Percentiles rank a stretch among this genome's conserved stretches.
These are phyloP conservation scores for Antheraea yamamai DNA, from an alignment of 2,888 invertebrate genomes.

Conservation along the genomic window DNA sequence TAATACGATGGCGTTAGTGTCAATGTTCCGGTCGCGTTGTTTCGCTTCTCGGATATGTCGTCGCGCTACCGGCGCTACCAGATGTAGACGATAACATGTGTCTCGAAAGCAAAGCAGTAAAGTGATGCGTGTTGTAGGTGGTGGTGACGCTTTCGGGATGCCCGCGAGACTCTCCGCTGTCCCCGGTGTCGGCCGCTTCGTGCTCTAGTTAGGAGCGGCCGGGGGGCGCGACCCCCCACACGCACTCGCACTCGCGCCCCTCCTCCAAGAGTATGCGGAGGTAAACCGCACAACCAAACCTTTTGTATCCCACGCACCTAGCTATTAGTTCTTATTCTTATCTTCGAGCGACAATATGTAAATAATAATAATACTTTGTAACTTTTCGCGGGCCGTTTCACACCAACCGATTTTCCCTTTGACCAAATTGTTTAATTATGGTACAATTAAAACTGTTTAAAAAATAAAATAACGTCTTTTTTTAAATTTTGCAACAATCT, in stretches of 20 bases:
- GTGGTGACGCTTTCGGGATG: conserved; percentile 95
- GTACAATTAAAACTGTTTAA: too few species aligned
- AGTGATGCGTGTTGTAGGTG: conserved; percentile 55
- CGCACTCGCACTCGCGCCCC: conserved; percentile 78
- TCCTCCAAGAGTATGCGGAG: conserved; percentile 80
- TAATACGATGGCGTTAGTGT: too few species aligned
- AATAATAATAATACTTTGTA: conserved; percentile 75
- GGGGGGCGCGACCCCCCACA: conserved; percentile 82
- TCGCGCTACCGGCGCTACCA: too few species aligned
- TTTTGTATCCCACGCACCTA: conserved; percentile 39
- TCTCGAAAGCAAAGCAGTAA: too few species aligned
- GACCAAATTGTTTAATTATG: neutral
- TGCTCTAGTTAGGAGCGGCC: conserved; percentile 93
- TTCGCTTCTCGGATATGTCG: too few species aligned
- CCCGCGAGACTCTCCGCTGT: conserved; percentile 92
- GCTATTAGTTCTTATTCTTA: conserved; percentile 73
- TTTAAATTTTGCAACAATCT: neutral
- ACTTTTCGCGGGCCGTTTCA: conserved; percentile 62
- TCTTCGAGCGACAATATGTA: conserved; percentile 82
- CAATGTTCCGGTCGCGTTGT: too few species aligned
- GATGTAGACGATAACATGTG: too few species aligned
- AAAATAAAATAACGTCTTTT: neutral
- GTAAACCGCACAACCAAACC: conserved; percentile 65
- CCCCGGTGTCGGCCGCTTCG: conserved; percentile 94
- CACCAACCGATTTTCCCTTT: conserved; percentile 22